phyloP scores from a whole-genome alignment of 2,113 vertebrate genomes.

The Spea multiplicata region DNA sequence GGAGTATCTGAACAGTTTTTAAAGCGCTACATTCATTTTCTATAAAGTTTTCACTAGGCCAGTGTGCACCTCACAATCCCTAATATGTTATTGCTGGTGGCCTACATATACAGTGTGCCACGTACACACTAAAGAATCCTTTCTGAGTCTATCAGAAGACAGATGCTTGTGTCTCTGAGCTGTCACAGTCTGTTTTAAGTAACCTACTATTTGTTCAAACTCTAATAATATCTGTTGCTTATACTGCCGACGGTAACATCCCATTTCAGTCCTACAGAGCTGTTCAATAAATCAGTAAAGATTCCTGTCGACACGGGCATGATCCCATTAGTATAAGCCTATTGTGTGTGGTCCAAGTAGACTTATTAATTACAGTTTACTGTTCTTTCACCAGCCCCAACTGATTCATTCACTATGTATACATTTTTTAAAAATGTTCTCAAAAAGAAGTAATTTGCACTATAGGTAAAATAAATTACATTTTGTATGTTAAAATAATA shows the following conservation, averaged over 20 bases:
- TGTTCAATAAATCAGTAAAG: constrained; percentile 39
- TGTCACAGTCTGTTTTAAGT: neutral
- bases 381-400: neutral
- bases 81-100: neutral
- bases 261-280: constrained; percentile 2
- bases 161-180: neutral
- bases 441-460: too few relatives aligned
- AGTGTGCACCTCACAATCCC: too few relatives aligned
- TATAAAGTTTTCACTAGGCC: too few relatives aligned
- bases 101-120: neutral
- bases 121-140: neutral
- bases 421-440: too few relatives aligned
- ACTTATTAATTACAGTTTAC: constrained; percentile 39
- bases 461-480: too few relatives aligned
- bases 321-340: constrained; percentile 36
- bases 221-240: neutral
- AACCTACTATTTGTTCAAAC: neutral
- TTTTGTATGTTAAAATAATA: too few relatives aligned
- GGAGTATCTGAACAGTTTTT: too few relatives aligned
- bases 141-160: neutral
- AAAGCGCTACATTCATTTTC: too few relatives aligned
- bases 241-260: neutral
- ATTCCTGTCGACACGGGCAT: constrained; percentile 18
- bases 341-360: constrained; percentile 21
- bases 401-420: neutral